Evolutionary conservation across 2,888 invertebrate genomes (phyloP).

Genomic region (Rutpela maculata): DNA sequence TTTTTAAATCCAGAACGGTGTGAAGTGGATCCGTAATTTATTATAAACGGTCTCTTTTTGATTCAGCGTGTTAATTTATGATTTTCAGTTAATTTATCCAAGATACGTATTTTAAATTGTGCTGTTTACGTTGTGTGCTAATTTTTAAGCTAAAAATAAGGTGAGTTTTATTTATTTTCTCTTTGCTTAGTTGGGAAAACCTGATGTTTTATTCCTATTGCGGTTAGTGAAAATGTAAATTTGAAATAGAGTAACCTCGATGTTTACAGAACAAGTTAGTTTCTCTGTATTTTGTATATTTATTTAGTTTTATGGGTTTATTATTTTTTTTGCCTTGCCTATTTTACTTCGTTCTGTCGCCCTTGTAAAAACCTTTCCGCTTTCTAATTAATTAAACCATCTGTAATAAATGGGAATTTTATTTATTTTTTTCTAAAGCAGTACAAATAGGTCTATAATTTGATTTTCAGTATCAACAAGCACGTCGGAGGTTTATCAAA

Average conservation of each 20-base stretch:
- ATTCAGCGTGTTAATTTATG: background rate
- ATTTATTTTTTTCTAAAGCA: too few relatives aligned
- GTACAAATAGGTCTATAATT: background rate
- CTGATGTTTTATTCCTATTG: background rate
- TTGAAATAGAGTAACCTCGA: too few relatives aligned
- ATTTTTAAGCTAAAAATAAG: slow-evolving; percentile 19
- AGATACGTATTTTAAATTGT: background rate
- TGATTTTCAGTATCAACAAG: background rate
- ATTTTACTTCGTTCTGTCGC: too few relatives aligned
- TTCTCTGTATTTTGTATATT: too few relatives aligned
- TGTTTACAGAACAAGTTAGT: too few relatives aligned
- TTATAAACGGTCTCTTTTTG: background rate
- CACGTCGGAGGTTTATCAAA: background rate
- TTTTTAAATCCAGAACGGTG: background rate
- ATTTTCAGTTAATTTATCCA: background rate
- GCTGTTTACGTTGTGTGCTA: background rate
- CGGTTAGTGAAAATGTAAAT: background rate
- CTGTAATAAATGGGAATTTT: too few relatives aligned
- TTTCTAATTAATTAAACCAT: too few relatives aligned
- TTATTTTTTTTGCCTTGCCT: too few relatives aligned
- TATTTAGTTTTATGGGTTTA: too few relatives aligned
- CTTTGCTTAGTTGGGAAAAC: slow-evolving; percentile 9
- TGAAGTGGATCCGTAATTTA: background rate
- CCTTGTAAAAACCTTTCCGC: too few relatives aligned
- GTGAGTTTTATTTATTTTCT: slow-evolving; percentile 19